A percentile compares a stretch with the other conserved stretches of the same genome.
Evolutionary conservation across 1,140 invertebrate species (phyloP).

Genomic region (Sinonovacula constricta): DNA sequence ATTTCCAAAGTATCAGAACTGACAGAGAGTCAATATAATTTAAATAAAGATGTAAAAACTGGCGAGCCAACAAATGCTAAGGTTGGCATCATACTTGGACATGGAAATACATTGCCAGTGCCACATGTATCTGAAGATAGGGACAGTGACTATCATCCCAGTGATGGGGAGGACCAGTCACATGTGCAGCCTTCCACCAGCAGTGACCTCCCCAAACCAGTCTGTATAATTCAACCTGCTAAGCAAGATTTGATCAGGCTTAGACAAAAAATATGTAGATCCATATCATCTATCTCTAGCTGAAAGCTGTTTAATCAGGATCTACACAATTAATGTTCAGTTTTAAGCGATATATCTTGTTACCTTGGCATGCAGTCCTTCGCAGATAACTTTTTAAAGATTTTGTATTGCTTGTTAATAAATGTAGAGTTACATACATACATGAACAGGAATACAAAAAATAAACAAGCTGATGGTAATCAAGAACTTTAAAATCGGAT

Average conservation of each 20-base stretch:
- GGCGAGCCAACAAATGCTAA: constrained; percentile 46
- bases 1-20: constrained; percentile 24
- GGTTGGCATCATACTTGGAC: constrained; percentile 60
- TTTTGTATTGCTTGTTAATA: too few species aligned
- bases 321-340: neutral
- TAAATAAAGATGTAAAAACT: constrained; percentile 3
- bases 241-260: neutral
- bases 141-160: constrained; percentile 74
- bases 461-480: too few species aligned
- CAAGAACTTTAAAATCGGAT: too few species aligned
- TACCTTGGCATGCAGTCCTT: too few species aligned
- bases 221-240: neutral
- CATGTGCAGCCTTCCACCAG: constrained; percentile 19
- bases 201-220: neutral
- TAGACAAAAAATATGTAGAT: neutral
- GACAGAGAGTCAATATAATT: neutral
- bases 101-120: constrained; percentile 26
- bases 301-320: neutral
- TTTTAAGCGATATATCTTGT: too few species aligned
- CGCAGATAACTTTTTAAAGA: too few species aligned
- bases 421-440: too few species aligned
- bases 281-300: neutral
- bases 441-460: too few species aligned
- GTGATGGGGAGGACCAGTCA: constrained; percentile 59
- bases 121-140: constrained; percentile 36